phyloP scores from a whole-genome alignment of 2,113 vertebrate species.

The Xenus cinereus region DNA sequence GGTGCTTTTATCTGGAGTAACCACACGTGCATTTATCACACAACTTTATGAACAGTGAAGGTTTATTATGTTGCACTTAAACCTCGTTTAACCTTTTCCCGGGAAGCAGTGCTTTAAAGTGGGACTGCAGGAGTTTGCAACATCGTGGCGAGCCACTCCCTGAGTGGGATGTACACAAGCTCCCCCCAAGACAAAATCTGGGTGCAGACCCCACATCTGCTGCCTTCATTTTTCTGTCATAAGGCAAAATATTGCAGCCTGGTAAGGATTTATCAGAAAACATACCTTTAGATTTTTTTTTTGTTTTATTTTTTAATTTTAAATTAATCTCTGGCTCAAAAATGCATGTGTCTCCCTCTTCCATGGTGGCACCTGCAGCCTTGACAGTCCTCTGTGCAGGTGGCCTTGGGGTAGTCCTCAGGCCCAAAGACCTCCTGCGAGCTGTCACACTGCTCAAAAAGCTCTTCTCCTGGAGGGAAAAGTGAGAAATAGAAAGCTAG shows the following conservation, averaged over 20 bases:
- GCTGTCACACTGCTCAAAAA: background rate
- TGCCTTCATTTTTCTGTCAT: background rate
- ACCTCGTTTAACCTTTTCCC: constrained; percentile 77
- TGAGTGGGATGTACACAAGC: background rate
- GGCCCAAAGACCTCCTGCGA: background rate
- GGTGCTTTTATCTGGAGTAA: constrained; percentile 67
- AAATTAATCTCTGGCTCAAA: background rate
- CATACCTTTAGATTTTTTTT: background rate
- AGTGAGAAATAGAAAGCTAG: background rate
- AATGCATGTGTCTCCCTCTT: background rate
- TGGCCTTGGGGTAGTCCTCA: constrained; percentile 27
- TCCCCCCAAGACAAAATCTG: background rate
- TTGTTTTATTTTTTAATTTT: background rate
- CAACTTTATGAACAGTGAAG: constrained; percentile 77
- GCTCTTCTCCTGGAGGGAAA: background rate
- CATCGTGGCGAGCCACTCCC: background rate
- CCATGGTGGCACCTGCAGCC: background rate
- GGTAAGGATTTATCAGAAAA: background rate
- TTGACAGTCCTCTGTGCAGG: rapidly evolving
- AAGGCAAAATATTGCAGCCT: background rate
- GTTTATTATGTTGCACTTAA: constrained; percentile 76
- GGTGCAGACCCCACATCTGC: background rate
- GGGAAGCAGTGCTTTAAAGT: constrained; percentile 64
- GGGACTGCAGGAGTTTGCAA: constrained; percentile 17
- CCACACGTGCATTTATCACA: constrained; percentile 69